These are phyloP conservation scores for Drosophila ficusphila DNA, from an alignment of 1,140 invertebrate species.

Conservation along the genomic window DNA sequence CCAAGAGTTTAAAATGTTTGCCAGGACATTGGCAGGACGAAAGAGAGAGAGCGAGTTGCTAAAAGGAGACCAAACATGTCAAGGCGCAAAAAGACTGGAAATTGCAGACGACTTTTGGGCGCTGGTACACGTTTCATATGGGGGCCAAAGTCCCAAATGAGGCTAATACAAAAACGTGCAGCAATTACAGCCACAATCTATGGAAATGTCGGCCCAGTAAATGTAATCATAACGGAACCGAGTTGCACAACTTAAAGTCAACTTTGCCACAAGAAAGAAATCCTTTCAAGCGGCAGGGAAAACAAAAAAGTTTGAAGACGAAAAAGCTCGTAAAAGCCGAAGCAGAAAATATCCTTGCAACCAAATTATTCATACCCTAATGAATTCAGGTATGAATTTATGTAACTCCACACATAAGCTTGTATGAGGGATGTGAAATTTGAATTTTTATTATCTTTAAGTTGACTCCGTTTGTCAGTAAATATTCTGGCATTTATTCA, in stretches of 20 bases:
- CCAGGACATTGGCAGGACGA: conserved; percentile 28
- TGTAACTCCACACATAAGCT: too few species aligned
- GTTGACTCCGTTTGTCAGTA: too few species aligned
- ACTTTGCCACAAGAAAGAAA: conserved; percentile 11
- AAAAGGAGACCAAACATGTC: conserved; percentile 33
- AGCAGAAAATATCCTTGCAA: not conserved
- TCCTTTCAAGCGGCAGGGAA: not conserved
- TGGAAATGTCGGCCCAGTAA: conserved; percentile 28
- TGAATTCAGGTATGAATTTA: too few species aligned
- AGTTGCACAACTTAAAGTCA: conserved; percentile 20
- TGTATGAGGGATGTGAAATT: too few species aligned
- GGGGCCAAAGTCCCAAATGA: conserved; percentile 29
- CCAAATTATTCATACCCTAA: too few species aligned
- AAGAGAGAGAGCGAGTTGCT: conserved; percentile 14
- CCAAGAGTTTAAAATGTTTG: conserved; percentile 52
- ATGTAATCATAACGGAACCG: conserved; percentile 26
- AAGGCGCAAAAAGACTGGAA: conserved; percentile 15
- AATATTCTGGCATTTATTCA: too few species aligned
- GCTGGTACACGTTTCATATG: conserved; percentile 48
- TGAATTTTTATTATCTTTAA: too few species aligned
- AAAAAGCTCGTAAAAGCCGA: too few species aligned
- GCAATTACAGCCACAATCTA: conserved; percentile 50
- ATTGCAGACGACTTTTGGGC: conserved; percentile 40
- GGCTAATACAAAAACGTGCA: conserved; percentile 50
- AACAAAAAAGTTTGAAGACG: not conserved